Evolutionary conservation across 2,113 vertebrate species (phyloP), one percentile per base, ranked within the genome.

Genomic region (Oplegnathus fasciatus): DNA sequence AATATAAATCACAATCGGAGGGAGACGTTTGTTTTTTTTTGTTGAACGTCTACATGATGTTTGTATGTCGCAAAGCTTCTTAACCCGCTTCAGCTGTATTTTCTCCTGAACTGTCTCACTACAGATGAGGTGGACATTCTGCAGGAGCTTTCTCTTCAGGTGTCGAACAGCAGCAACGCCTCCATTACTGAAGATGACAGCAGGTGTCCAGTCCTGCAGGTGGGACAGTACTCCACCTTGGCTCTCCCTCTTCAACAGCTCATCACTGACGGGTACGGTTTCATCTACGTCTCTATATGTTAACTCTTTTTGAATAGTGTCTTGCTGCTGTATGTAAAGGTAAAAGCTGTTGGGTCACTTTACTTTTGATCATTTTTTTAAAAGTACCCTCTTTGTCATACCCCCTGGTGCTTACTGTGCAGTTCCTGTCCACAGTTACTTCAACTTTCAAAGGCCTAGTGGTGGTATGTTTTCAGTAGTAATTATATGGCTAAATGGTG

Each of bases 151-250:
- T 93, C 87, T 2, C 87, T 84, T 14, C 89, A 88, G 0, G 76
- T 93, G 0, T 92, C 88, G 3, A 93, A 93, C 75, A 92, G 90
- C 85, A 96, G 90, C 60, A 97, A 98, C 11, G 40, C 96, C 73
- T 96, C 96, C 17, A 66, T 96, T 28, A 68, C 87, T 5, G 66
- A 90, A 8, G 95, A 94, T 5, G 92, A 92, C 28, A 52, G 80
- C 70, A 89, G 87, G 68, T 98, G 96, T 94, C 95, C 93, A 5
- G 48, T 93, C 6, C 91, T 97, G 22, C 94, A 96, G 83, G 80
- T 97, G 0, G 97, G 97, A 28, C 97, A 97, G 89, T 97, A 98
- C 1, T 96, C 97, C 0, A 97, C 96, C 8, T 91, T 97, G 83
- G 92, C 87, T 80, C 88, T 97, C 9, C 95, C 97, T 6, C 92